A percentile compares a stretch with the other conserved stretches of the same genome.
phyloP scores from a whole-genome alignment of 1,140 invertebrate species.

The Micrasema minimum region DNA sequence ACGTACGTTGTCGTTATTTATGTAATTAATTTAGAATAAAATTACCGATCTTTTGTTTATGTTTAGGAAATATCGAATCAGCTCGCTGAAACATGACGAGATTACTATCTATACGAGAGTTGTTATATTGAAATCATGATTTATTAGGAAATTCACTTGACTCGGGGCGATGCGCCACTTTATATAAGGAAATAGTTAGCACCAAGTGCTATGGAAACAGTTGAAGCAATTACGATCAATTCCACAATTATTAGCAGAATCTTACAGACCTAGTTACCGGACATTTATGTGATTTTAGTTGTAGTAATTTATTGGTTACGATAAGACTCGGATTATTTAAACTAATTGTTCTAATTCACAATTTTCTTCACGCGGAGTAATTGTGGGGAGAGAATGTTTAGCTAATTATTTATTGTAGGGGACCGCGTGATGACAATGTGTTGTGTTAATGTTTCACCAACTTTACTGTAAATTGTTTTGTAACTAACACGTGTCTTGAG shows the following conservation, averaged over 20 bases:
- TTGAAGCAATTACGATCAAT: slow-evolving; percentile 17
- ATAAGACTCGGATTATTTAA: slow-evolving; percentile 21
- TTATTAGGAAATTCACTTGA: slow-evolving; percentile 9
- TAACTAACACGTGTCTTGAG: slow-evolving; percentile 12
- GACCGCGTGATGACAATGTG: neutral
- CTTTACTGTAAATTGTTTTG: slow-evolving; percentile 4
- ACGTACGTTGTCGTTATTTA: slow-evolving; percentile 4
- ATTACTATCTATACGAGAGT: slow-evolving; percentile 10
- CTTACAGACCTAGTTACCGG: slow-evolving; percentile 23
- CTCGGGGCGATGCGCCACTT: no score
- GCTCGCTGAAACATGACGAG: neutral
- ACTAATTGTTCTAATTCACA: slow-evolving; percentile 1
- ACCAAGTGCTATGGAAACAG: slow-evolving; percentile 29
- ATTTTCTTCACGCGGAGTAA: no score
- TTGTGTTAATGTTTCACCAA: neutral
- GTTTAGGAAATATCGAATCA: slow-evolving; percentile 2
- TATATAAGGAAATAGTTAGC: slow-evolving; percentile 10
- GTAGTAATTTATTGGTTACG: slow-evolving; percentile 36
- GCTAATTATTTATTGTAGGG: no score
- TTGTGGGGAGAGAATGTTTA: no score
- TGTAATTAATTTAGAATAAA: slow-evolving; percentile 19
- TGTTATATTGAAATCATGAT: neutral
- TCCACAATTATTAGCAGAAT: slow-evolving; percentile 2
- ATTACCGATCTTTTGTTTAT: slow-evolving; percentile 23
- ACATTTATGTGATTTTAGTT: slow-evolving; percentile 27